Evolutionary conservation across 2,888 invertebrate genomes (phyloP).

Genomic region (Octonoba sinensis): DNA sequence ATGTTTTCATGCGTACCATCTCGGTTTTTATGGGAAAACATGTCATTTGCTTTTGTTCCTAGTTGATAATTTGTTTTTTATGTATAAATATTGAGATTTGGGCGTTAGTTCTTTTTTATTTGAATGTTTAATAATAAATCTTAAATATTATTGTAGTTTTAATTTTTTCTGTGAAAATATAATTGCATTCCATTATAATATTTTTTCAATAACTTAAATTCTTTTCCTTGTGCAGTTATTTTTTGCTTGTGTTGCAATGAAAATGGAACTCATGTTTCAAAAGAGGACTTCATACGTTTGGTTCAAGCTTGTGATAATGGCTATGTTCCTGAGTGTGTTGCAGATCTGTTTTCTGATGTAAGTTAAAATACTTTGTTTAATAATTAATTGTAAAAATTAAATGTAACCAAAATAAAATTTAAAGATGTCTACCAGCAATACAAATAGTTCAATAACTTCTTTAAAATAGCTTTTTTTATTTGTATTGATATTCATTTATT

Average conservation of each 20-base stretch:
- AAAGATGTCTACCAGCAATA: too few species aligned
- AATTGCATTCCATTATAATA: neutral
- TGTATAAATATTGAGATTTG: too few species aligned
- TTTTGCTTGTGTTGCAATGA: conserved; percentile 90
- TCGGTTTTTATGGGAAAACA: too few species aligned
- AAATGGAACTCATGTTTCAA: conserved; percentile 80
- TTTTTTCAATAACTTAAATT: neutral
- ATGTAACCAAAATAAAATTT: too few species aligned
- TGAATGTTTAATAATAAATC: too few species aligned
- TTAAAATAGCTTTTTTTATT: neutral
- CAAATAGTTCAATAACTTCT: too few species aligned
- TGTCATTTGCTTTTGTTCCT: too few species aligned
- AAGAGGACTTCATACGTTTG: conserved; percentile 79
- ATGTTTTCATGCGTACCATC: too few species aligned
- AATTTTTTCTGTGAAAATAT: neutral
- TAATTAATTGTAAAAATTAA: too few species aligned
- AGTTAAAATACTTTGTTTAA: conserved; percentile 41
- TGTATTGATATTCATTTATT: neutral
- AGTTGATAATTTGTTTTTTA: too few species aligned
- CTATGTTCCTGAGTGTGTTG: conserved; percentile 72
- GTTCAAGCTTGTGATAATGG: conserved; percentile 73
- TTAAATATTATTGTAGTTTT: too few species aligned
- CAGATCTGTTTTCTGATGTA: conserved; percentile 73
- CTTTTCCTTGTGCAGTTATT: conserved; percentile 77
- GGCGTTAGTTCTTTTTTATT: too few species aligned